Percentiles rank a stretch among this genome's conserved stretches.
Evolutionary conservation across 2,888 invertebrate genomes (phyloP).

Genomic region (Philereme transversata): DNA sequence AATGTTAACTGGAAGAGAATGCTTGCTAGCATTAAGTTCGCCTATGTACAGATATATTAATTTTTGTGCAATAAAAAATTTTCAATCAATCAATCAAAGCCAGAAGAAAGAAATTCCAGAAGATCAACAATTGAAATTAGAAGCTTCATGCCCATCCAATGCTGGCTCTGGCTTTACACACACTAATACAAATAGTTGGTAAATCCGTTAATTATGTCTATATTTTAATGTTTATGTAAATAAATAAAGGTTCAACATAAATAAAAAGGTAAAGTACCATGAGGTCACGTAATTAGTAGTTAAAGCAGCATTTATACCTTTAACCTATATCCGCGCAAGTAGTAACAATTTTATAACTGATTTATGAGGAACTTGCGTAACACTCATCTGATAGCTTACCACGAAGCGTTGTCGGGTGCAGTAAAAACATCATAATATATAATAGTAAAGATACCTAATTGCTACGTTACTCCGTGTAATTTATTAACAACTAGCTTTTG

Average conservation of each 20-base stretch:
- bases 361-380: conserved; percentile 54
- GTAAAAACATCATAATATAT: conserved; percentile 56
- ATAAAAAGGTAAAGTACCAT: conserved; percentile 2
- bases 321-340: too few relatives aligned
- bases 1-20: too few relatives aligned
- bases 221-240: conserved; percentile 8
- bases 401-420: conserved; percentile 48
- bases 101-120: too few relatives aligned
- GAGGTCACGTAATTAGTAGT: conserved; percentile 1
- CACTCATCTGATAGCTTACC: conserved; percentile 43
- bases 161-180: too few relatives aligned
- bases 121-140: too few relatives aligned
- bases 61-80: too few relatives aligned
- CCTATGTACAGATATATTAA: too few relatives aligned
- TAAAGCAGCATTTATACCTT: conserved; percentile 25
- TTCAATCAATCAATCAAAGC: too few relatives aligned
- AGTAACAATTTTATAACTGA: conserved; percentile 42
- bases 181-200: too few relatives aligned
- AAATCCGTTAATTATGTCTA: not conserved
- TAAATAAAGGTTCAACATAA: conserved; percentile 12
- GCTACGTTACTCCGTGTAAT: conserved; percentile 21
- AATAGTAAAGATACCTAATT: conserved; percentile 44
- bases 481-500: conserved; percentile 7
- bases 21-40: too few relatives aligned
- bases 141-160: too few relatives aligned